phyloP scores from a whole-genome alignment of 2,797 vertebrate genomes.

The Macrochelys suwanniensis region DNA sequence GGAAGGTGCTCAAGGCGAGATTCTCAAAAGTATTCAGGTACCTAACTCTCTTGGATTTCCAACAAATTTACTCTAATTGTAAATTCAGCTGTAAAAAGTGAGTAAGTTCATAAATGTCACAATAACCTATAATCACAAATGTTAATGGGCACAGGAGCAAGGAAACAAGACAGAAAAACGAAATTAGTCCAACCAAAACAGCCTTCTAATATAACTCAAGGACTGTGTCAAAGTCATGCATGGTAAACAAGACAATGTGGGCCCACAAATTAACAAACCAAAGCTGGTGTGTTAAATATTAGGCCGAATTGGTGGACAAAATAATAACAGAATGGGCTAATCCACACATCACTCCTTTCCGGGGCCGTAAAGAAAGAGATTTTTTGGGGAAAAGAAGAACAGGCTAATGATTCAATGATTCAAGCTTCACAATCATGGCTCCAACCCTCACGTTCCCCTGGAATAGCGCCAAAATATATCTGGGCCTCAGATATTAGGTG shows the following conservation, averaged over 20 bases:
- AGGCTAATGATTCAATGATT: too few species aligned
- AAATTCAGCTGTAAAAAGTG: not conserved
- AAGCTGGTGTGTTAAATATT: not conserved
- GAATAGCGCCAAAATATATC: not conserved
- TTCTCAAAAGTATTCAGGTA: not conserved
- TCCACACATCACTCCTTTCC: not conserved
- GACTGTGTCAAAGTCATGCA: not conserved
- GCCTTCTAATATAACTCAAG: not conserved
- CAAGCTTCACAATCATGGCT: too few species aligned
- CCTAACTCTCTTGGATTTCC: not conserved
- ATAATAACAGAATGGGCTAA: not conserved
- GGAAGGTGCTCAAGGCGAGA: not conserved
- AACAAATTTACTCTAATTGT: not conserved
- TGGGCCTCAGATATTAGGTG: not conserved
- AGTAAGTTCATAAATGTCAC: not conserved
- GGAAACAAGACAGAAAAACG: too few species aligned
- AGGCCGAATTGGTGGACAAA: not conserved
- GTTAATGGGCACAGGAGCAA: too few species aligned
- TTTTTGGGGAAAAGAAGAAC: not conserved
- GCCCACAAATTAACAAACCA: not conserved
- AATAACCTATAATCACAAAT: not conserved
- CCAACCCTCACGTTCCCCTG: not conserved
- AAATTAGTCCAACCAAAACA: not conserved
- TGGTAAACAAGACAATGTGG: not conserved
- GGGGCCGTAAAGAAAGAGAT: not conserved